These are phyloP conservation scores for Ammodramus savannarum DNA, from an alignment of 2,113 vertebrate species.

Conservation along the genomic window DNA sequence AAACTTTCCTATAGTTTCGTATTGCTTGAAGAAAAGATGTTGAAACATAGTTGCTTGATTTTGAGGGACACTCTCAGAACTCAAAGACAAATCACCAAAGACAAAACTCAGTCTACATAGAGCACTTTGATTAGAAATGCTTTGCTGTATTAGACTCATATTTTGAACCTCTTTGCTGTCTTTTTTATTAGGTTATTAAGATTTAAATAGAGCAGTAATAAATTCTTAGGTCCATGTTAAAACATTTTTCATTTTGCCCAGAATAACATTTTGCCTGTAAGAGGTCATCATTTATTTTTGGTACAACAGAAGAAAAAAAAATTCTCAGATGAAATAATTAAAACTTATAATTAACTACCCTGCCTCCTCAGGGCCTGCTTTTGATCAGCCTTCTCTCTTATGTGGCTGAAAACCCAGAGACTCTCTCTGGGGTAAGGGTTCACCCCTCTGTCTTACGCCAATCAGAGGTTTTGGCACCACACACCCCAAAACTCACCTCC, in stretches of 20 bases:
- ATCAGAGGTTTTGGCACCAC: not conserved
- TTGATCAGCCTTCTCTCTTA: not conserved
- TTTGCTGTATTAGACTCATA: not conserved
- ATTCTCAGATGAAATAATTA: not conserved
- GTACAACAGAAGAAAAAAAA: not conserved
- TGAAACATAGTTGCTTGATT: not conserved
- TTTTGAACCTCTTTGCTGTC: not conserved
- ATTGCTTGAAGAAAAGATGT: not conserved
- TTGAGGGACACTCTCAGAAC: not conserved
- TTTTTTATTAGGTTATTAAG: not conserved
- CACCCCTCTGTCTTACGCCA: rapidly evolving
- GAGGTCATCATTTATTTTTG: not conserved
- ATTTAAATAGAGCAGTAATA: not conserved
- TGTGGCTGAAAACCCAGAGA: not conserved
- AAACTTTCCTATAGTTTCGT: not conserved
- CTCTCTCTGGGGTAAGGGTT: not conserved
- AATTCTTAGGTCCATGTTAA: not conserved
- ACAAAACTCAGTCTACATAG: not conserved
- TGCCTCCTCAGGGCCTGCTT: not conserved
- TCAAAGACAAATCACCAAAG: not conserved
- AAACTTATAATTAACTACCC: not conserved
- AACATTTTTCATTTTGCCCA: not conserved
- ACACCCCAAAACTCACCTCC: not conserved
- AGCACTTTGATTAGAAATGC: not conserved
- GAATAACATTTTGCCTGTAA: not conserved